Conservation (phyloP, 2,113 vertebrate genomes). For the Mustela lutreola region DNA sequence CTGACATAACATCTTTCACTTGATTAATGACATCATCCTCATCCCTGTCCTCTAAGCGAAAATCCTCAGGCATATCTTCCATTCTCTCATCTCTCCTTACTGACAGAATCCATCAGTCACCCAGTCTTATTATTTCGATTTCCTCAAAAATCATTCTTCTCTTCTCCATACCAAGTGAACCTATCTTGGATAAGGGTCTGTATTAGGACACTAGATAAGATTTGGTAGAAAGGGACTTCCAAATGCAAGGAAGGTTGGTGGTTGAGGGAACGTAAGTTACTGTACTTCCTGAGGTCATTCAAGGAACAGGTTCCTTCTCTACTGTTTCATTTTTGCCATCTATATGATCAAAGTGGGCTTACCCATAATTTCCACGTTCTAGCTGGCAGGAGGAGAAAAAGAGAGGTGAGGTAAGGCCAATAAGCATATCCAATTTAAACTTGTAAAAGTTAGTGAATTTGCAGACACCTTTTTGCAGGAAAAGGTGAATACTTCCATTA, state of each 20-base stretch:
- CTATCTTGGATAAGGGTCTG: neutral
- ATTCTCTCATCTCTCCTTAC: neutral
- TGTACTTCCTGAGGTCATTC: neutral
- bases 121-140: slow-evolving; percentile 49
- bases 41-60: neutral
- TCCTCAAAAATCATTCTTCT: neutral
- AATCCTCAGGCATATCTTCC: slow-evolving; percentile 53
- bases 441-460: neutral
- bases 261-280: neutral
- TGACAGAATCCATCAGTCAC: slow-evolving; percentile 51
- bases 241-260: neutral
- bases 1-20: neutral
- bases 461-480: neutral
- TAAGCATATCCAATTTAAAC: neutral
- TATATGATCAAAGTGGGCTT: neutral
- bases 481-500: neutral
- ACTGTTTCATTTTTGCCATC: neutral
- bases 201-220: neutral
- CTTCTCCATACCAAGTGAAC: neutral
- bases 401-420: neutral
- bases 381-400: neutral
- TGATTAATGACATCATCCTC: slow-evolving; percentile 48
- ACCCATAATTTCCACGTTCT: neutral
- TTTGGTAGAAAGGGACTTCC: neutral
- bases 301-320: neutral